Conservation (phyloP, 2,113 vertebrate species). For the Phaethornis superciliosus region DNA sequence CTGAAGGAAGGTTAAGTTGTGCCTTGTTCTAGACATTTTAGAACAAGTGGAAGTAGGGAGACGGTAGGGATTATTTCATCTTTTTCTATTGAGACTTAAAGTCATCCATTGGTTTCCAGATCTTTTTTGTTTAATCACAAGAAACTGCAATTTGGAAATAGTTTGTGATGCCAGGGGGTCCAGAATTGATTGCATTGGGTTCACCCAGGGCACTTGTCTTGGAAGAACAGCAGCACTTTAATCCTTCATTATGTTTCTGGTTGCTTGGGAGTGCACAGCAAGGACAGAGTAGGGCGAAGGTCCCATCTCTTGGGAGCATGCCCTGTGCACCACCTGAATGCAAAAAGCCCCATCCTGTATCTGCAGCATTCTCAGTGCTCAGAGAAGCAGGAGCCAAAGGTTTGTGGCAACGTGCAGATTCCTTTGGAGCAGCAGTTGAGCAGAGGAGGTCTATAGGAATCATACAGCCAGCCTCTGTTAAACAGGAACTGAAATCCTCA, state of each 20-base stretch:
- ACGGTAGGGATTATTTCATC: not conserved
- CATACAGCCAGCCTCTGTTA: not conserved
- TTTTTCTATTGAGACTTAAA: not conserved
- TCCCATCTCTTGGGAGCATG: not conserved
- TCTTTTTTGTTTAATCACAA: not conserved
- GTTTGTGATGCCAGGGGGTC: not conserved
- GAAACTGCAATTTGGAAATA: not conserved
- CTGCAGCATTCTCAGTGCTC: not conserved
- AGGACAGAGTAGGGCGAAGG: fast-evolving
- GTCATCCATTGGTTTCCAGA: not conserved
- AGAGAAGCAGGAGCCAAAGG: not conserved
- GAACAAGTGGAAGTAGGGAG: not conserved
- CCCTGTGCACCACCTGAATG: not conserved
- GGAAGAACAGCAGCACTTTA: not conserved
- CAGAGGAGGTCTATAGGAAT: not conserved
- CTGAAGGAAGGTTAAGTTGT: not conserved
- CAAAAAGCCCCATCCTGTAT: not conserved
- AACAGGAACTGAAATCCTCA: not conserved
- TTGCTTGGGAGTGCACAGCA: not conserved
- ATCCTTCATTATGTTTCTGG: not conserved
- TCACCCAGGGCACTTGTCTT: not conserved
- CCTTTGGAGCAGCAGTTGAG: fast-evolving
- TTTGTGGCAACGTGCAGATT: not conserved
- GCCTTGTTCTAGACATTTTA: not conserved
- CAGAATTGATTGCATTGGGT: not conserved